Percentiles rank a stretch among this genome's conserved stretches.
Conservation (phyloP, 2,797 vertebrate species). For the Pangasius mekongensis region DNA sequence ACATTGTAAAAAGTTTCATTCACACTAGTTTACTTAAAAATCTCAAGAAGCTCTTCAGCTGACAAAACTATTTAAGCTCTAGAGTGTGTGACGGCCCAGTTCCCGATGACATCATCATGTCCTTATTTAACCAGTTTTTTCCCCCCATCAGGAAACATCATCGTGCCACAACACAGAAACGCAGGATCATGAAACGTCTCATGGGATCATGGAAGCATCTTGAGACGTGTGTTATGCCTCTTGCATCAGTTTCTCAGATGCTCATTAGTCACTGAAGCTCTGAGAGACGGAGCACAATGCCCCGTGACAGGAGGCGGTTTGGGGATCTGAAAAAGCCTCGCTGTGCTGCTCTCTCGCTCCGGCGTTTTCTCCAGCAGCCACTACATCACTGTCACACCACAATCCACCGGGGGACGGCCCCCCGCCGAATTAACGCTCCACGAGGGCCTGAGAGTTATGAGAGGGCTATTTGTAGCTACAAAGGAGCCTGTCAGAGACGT, state of each 20-base stretch:
- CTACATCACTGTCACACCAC: slow-evolving; percentile 86
- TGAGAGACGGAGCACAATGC: slow-evolving; percentile 67
- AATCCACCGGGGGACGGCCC: slow-evolving; percentile 83
- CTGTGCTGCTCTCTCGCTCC: slow-evolving; percentile 63
- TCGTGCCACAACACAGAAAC: not conserved
- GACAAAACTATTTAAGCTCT: not conserved
- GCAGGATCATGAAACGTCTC: not conserved
- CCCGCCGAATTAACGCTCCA: slow-evolving; percentile 63
- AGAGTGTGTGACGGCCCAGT: not conserved
- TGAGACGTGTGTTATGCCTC: not conserved
- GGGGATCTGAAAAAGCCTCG: slow-evolving; percentile 5
- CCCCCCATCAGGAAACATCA: not conserved
- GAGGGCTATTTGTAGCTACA: slow-evolving; percentile 59
- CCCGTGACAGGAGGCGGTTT: slow-evolving; percentile 41
- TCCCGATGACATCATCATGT: not conserved
- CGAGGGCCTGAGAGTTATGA: slow-evolving; percentile 75
- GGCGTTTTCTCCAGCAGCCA: slow-evolving; percentile 78
- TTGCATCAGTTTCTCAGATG: slow-evolving; percentile 58
- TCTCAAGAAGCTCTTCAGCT: not conserved
- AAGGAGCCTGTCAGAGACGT: slow-evolving; percentile 49
- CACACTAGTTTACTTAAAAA: not conserved
- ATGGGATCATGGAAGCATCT: not conserved
- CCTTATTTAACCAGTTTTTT: slow-evolving; percentile 3
- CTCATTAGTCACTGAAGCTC: slow-evolving; percentile 71
- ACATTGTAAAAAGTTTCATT: not conserved